Evolutionary conservation across 2,888 invertebrate species (phyloP), one percentile per base, ranked within the genome.

Genomic region (Drosophila eohydei): DNA sequence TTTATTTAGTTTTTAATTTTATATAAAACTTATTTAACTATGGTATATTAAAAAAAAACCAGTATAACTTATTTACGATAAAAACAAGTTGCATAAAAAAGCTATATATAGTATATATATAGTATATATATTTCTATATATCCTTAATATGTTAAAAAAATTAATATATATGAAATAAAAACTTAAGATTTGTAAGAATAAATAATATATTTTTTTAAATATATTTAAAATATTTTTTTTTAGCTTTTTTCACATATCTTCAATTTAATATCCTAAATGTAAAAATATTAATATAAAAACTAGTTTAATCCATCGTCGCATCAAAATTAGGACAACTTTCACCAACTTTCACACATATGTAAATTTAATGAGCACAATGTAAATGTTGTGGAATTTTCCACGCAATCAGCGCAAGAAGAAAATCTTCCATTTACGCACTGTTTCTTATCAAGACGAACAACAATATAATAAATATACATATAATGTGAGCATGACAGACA

Each of bases 341-440:
- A n/a, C 28, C 4, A 28, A 9, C n/a, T 46, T 3, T 21, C 12
- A 34, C n/a, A 60, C 36, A 30, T 26, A 11, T 30, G 40, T 34
- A 60, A 40, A 46, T 14, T 16, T 14, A 43, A 60, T 28, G 46
- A 34, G 46, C n/a, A 36, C 28, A 34, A 50, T 50, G 50, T 50
- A 50, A 34, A 50, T 12, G 26, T 32, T 32, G 50, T 83, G 87
- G 83, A 83, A 83, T 71, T 83, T 83, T 83, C 83, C 86, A 69
- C 54, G 41, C 30, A 48, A 69, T 64, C 68, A 50, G 67, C 51
- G 48, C 36, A 50, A 71, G 70, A 70, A 55, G 67, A 71, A 81
- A 85, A 85, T 82, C 62, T 81, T 84, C 67, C 80, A 66, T 36
- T 32, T 56, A 72, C 59, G 48, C 57, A 72, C 64, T 28, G 51